phyloP scores from a whole-genome alignment of 2,113 vertebrate species.

The Odontophorus gujanensis region DNA sequence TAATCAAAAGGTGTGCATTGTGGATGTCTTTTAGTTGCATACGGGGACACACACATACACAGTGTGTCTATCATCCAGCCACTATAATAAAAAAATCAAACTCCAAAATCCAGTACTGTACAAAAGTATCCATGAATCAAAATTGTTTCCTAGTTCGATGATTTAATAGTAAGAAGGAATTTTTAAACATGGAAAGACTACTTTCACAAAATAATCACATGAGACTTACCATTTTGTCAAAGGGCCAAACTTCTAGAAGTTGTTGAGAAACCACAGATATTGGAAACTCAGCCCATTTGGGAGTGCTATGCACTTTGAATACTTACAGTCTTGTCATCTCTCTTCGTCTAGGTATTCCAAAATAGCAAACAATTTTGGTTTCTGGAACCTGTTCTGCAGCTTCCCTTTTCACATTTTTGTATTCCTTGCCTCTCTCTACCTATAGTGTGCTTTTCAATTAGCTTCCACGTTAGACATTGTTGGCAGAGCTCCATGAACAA shows the following conservation, averaged over 20 bases:
- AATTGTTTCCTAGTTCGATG: not conserved
- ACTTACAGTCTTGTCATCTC: not conserved
- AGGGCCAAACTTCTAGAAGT: not conserved
- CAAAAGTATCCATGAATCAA: not conserved
- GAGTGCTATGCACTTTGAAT: not conserved
- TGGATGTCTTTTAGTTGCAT: not conserved
- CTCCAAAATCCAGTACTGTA: not conserved
- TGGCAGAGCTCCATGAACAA: not conserved
- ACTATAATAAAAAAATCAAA: not conserved
- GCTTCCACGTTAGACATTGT: not conserved
- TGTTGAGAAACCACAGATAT: not conserved
- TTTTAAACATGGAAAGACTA: not conserved
- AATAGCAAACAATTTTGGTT: not conserved
- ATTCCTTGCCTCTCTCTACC: not conserved
- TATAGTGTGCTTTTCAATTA: not conserved
- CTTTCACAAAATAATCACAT: not conserved
- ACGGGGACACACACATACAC: rapidly evolving
- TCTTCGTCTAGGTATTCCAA: not conserved
- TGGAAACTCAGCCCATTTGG: not conserved
- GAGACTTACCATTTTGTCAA: not conserved
- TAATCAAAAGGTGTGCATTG: not conserved
- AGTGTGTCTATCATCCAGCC: not conserved
- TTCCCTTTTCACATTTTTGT: not conserved
- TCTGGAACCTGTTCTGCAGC: not conserved
- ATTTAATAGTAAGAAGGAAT: not conserved